Base-by-base conservation (phyloP, 2,888 invertebrate genomes). In the Chymomyza amoena region DNA sequence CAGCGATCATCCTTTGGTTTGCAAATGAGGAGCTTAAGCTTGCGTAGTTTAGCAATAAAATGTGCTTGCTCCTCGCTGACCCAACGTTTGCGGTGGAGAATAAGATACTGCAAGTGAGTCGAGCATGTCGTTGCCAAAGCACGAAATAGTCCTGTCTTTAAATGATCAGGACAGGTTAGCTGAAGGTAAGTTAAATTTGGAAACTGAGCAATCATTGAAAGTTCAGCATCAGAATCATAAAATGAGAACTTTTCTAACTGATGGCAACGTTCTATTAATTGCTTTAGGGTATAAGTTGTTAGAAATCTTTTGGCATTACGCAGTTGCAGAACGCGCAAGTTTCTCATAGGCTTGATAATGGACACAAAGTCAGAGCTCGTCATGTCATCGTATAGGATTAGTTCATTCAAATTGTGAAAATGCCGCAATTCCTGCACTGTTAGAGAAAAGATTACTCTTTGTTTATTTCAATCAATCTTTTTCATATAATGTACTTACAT, bases 61-160 rank as follows among this genome's bases (percentile, higher is more conserved):
- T 79, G 70, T 7, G 85, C 79, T 32, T 83, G 83, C 64, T 80
- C 81, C 54, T 85, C 85, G 32, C 72, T 75, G 13, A 83, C 76
- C 83, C 83, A 85, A 15, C 80, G 85, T 60, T 79, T 85, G 2
- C 85, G 79, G 10, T 83, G 81, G n/a, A 83, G 61, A 36, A 83
- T 72, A 0, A 83, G 69, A 60, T 65, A 83, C 28, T 85, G 76
- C 73, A 83, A 67, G 28, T 72, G 69, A 13, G 66, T 61, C 4
- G 68, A 69, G 52, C 67, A 68, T n/a, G 73, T 70, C 15, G 45
- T 70, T 6, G 73, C 64, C 50, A 83, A 25, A 1, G 72, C 73
- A 66, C 83, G 83, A 5, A 83, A 83, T 1, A 83, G 59, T 1
- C 76, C 75, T 0, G 75, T 65, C 39, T 83, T 83, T 4, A 79